Evolutionary conservation across 2,888 invertebrate species (phyloP).

Genomic region (Troilus luridus): DNA sequence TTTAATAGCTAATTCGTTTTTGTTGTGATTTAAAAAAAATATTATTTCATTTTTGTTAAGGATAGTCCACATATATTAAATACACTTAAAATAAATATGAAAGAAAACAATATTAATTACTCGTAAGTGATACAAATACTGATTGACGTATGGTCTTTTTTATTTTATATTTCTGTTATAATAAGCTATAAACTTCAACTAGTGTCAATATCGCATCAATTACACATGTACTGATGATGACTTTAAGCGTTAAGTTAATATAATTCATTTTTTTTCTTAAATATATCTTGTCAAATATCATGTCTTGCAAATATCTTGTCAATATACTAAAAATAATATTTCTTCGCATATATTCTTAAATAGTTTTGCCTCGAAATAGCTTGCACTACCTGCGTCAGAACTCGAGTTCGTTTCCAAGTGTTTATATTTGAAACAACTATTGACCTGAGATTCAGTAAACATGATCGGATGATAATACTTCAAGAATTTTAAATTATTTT

Average conservation of each 20-base stretch:
- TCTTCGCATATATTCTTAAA: neutral
- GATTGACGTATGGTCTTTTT: too few species aligned
- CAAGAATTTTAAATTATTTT: neutral
- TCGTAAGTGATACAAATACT: too few species aligned
- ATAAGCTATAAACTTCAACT: too few species aligned
- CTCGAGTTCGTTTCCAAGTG: conserved; percentile 17
- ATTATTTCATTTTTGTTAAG: too few species aligned
- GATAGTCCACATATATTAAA: too few species aligned
- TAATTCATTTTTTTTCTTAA: neutral
- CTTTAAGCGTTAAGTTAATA: neutral
- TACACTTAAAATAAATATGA: too few species aligned
- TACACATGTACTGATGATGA: neutral
- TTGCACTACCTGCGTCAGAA: conserved; percentile 5
- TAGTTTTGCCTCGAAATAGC: neutral
- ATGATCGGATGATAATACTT: neutral
- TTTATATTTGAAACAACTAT: conserved; percentile 25
- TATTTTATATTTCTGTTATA: too few species aligned
- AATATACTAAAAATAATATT: neutral
- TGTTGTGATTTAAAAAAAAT: too few species aligned
- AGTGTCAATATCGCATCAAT: neutral
- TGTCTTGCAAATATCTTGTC: neutral
- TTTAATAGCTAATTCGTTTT: too few species aligned
- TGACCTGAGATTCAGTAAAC: neutral
- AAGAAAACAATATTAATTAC: too few species aligned
- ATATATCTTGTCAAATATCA: neutral